phyloP scores from a whole-genome alignment of 2,113 vertebrate genomes.

The Caranx melampygus region DNA sequence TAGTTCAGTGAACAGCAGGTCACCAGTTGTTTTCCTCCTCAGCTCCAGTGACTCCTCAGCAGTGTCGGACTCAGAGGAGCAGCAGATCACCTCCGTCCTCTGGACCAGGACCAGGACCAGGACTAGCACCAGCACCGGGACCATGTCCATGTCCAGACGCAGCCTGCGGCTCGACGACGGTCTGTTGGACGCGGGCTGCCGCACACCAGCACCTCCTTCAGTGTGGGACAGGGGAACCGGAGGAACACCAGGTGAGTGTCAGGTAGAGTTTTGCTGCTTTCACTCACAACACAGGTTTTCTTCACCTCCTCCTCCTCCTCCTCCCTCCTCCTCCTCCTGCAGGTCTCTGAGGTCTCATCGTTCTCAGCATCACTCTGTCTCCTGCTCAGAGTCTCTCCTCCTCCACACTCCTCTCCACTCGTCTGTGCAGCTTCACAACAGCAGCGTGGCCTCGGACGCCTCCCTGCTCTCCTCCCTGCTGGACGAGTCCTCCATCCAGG shows the following conservation, averaged over 20 bases:
- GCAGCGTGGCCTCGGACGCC: slow-evolving; percentile 74
- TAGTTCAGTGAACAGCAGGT: too few species aligned
- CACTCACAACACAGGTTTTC: too few species aligned
- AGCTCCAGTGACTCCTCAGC: slow-evolving; percentile 91
- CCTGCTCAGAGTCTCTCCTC: slow-evolving; percentile 67
- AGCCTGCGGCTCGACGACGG: slow-evolving; percentile 87
- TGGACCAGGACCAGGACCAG: slow-evolving; percentile 74
- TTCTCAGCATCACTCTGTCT: slow-evolving; percentile 64
- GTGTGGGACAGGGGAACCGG: slow-evolving; percentile 45
- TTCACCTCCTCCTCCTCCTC: not conserved
- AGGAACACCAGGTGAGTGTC: slow-evolving; percentile 46
- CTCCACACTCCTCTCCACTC: slow-evolving; percentile 70
- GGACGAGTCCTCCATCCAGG: slow-evolving; percentile 88
- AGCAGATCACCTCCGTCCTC: slow-evolving; percentile 78
- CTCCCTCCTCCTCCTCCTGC: not conserved
- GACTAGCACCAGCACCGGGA: slow-evolving; percentile 46
- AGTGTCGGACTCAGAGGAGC: slow-evolving; percentile 86
- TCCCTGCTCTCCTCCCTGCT: slow-evolving; percentile 86
- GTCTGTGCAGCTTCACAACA: slow-evolving; percentile 63
- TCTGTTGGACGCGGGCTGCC: slow-evolving; percentile 67
- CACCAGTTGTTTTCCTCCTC: slow-evolving; percentile 8
- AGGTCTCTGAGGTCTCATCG: slow-evolving; percentile 65
- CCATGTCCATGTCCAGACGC: slow-evolving; percentile 90
- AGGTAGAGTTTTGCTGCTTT: not conserved
- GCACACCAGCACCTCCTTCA: slow-evolving; percentile 56